These are phyloP conservation scores for Microcebus tavaratra DNA, from an alignment of 2,113 vertebrate genomes.

Conservation along the genomic window DNA sequence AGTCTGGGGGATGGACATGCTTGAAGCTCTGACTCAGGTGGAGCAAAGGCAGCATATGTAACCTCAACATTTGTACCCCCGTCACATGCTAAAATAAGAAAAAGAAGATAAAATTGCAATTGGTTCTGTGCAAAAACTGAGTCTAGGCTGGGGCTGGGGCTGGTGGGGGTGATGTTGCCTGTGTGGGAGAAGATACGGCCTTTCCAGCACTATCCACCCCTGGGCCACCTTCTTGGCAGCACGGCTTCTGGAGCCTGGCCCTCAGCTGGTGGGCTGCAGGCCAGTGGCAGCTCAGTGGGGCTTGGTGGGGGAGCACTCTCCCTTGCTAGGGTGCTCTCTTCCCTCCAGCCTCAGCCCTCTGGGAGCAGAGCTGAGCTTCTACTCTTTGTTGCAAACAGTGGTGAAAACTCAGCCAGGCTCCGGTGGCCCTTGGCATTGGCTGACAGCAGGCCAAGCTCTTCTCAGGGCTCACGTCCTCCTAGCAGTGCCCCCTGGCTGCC, in stretches of 20 bases:
- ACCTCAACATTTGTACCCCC: too few species aligned
- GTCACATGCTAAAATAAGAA: too few species aligned
- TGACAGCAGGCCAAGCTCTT: too few species aligned
- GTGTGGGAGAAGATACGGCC: background rate
- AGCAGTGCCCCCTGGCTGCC: rapidly evolving
- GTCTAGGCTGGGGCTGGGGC: background rate
- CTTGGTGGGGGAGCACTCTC: background rate
- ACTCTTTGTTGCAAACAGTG: background rate
- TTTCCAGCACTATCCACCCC: background rate
- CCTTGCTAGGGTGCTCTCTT: background rate
- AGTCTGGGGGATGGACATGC: too few species aligned
- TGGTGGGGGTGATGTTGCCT: background rate
- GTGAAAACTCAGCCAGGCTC: rapidly evolving
- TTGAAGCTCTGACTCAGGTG: too few species aligned
- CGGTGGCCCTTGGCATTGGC: background rate
- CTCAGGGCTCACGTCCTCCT: too few species aligned
- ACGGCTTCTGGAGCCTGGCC: background rate
- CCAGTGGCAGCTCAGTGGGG: background rate
- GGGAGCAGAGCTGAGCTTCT: background rate
- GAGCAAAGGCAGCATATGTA: too few species aligned
- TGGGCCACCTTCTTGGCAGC: background rate
- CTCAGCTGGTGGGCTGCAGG: background rate
- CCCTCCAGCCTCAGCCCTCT: background rate
- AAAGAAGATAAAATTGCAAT: background rate
- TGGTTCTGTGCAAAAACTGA: background rate